Base-by-base conservation (phyloP, 2,113 vertebrate species). In the Nannobrachium achirus region DNA sequence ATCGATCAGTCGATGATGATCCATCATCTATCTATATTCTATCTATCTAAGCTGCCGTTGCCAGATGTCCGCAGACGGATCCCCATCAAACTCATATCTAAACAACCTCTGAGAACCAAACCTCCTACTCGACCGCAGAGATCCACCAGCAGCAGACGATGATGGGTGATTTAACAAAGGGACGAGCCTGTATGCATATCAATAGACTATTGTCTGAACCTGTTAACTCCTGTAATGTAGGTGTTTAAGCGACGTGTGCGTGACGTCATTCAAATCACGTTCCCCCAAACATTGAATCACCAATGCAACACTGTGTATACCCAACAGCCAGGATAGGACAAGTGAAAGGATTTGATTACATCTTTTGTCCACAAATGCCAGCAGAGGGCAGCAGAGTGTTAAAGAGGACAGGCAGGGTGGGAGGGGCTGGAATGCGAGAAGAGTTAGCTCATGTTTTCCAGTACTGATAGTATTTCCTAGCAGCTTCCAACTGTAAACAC, bases 21-120 rank as follows among this genome's bases (percentile, higher is more conserved):
- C 25, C 6, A 33, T 33, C 25, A 33, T 33, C 25, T 5, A 33
- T 3, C 25, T 5, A 33, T n/a, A n/a, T n/a, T 33, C 25, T 5
- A 33, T 33, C 25, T 2, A 33, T 33, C 25, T n/a, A n/a, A n/a
- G n/a, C 57, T 19, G 40, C 57, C 42, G 40, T 40, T 60, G 39
- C 94, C 94, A 77, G 98, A 98, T 82, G 97, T 98, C 80, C 95
- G 98, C 63, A 93, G 97, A 86, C 93, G 95, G 85, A 99, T 99
- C 87, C 98, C 98, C 73, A 98, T 99, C 92, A 98, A 98, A 66
- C 95, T 99, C 25, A 94, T 99, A 72, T 96, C 95, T 53, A 99
- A 99, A 79, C 98, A 95, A 77, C 89, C 94, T 14, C 84, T 93
- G 84, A 97, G 97, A 92, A 91, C 80, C 75, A 98, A 97, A 87